Evolutionary conservation across 2,888 invertebrate species (phyloP), one percentile per base, ranked within the genome.

Genomic region (Cloeon dipterum): DNA sequence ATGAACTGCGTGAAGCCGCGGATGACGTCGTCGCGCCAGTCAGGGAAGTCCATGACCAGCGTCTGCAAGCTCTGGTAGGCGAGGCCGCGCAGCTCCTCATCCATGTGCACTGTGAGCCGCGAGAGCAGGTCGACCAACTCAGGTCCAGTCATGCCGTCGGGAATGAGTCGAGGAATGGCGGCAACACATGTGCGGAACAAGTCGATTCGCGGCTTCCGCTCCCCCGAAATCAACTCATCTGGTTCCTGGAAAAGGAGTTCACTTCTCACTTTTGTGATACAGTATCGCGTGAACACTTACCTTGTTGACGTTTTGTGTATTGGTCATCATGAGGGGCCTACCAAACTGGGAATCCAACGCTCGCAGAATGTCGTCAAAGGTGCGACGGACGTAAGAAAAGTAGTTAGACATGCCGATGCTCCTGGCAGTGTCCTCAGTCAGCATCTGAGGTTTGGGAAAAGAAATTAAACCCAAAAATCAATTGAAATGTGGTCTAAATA

Each of bases 161-260:
- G 98, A 46, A 98, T 86, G 18, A 99, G 62, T 42, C 96, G 73
- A 0, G 96, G 98, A 48, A 99, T 91, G 4, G 98, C 94, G 7
- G 98, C 96, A 13, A 99, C 86, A 52, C 98, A 98, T 0, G 96
- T 98, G 32, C 96, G 70, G 54, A 98, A 96, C 47, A 99, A 61
- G 59, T 98, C 98, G 46, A 99, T 88, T 52, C 94, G 77, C 1
- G 96, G 93, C 54, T 98, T 98, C 26, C 94, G 67, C 54, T 99
- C 98, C 2, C 93, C 94, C 0, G 85, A 83, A 21, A 85, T 72
- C 66, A 86, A 82, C 56, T 86, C 86, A 47, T 77, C 77, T 7
- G 86, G 85, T 51, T 86, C 86, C 52, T 58, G 44, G 11, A 45
- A 41, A 21, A 20, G 16, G 2, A 23, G n/a, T n/a, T n/a, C n/a